phyloP scores from a whole-genome alignment of 2,797 vertebrate species.

The Perodicticus potto region DNA sequence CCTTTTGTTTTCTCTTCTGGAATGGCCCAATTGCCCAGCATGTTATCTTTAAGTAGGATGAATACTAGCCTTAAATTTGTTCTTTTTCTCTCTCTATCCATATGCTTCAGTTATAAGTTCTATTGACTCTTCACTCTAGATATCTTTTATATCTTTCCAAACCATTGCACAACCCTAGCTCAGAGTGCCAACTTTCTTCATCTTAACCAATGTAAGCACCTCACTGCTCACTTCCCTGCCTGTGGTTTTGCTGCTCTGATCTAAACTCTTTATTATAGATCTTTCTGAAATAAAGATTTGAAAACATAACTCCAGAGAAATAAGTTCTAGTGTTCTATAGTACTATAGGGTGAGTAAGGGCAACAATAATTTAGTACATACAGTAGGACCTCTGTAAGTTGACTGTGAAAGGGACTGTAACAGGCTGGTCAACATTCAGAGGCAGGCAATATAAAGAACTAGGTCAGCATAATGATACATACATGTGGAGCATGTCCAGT shows the following conservation, averaged over 20 bases:
- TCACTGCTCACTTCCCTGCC: no score
- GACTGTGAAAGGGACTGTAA: no score
- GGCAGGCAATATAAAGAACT: no score
- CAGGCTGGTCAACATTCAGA: no score
- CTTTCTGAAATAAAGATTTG: background rate
- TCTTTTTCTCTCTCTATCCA: background rate
- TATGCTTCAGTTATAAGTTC: background rate
- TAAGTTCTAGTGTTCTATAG: background rate
- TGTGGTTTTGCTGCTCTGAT: background rate
- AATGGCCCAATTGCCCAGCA: background rate
- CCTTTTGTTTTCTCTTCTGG: background rate
- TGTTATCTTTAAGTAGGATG: background rate
- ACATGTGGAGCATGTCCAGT: no score
- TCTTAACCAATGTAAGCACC: fast-evolving
- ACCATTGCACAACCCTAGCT: fast-evolving
- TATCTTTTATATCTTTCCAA: background rate
- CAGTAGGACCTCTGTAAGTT: no score
- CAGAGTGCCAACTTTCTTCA: background rate
- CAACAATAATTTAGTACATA: background rate
- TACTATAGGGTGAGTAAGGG: background rate
- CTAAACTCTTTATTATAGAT: background rate
- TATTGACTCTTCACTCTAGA: background rate
- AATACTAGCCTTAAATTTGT: background rate
- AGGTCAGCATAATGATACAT: no score
- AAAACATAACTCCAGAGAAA: background rate